These are phyloP conservation scores for Andrena chrysosceles DNA, from an alignment of 2,888 invertebrate genomes.

Conservation along the genomic window DNA sequence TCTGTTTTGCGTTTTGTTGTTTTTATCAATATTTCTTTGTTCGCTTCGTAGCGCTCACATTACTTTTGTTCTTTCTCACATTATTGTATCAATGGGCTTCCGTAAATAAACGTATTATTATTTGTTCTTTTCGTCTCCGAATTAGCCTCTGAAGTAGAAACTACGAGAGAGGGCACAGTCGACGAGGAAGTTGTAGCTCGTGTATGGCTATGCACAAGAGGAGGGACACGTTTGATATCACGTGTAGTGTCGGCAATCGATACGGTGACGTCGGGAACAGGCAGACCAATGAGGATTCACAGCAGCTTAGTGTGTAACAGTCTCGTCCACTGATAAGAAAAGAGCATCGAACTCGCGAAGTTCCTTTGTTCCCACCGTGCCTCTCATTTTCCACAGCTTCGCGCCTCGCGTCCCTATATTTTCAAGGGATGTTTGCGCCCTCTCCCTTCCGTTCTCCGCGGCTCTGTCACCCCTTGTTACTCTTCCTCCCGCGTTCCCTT, in stretches of 20 bases:
- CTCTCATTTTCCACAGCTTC: background rate
- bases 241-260: conserved; percentile 63
- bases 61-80: too few species aligned
- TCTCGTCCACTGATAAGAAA: conserved; percentile 78
- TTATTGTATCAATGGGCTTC: too few species aligned
- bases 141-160: conserved; percentile 50
- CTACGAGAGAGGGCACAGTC: background rate
- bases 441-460: background rate
- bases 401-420: conserved; percentile 7
- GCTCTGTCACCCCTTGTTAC: background rate
- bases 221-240: conserved; percentile 44
- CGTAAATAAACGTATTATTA: too few species aligned
- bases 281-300: conserved; percentile 56
- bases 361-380: conserved; percentile 63
- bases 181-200: background rate
- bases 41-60: too few species aligned
- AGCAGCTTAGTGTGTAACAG: conserved; percentile 53
- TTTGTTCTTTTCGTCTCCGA: conserved; percentile 41
- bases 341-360: conserved; percentile 79
- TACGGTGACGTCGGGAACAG: conserved; percentile 61
- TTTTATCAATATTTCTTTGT: too few species aligned
- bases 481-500: background rate
- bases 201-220: background rate
- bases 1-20: too few species aligned
- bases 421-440: conserved; percentile 30